These are phyloP conservation scores for Herpetotheres cachinnans DNA, from an alignment of 2,113 vertebrate species.

Conservation along the genomic window DNA sequence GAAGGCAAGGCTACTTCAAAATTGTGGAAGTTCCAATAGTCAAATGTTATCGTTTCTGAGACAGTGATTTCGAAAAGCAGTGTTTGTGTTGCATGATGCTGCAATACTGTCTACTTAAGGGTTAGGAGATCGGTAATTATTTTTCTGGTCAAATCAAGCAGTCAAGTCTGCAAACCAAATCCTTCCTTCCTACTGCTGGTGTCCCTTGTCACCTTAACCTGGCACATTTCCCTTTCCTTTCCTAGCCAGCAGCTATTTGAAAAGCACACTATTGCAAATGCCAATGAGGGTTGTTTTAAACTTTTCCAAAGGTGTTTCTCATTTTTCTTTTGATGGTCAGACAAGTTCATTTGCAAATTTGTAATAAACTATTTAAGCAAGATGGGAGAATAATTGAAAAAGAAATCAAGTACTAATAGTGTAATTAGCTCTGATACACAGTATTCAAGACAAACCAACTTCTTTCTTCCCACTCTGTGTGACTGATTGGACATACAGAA, in stretches of 20 bases:
- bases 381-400: not conserved
- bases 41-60: not conserved
- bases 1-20: not conserved
- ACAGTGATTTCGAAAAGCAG: not conserved
- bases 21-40: not conserved
- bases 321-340: not conserved
- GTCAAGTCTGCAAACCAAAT: not conserved
- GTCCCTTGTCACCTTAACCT: not conserved
- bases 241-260: not conserved
- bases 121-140: not conserved
- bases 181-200: not conserved
- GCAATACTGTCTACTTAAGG: not conserved
- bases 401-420: not conserved
- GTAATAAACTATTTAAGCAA: not conserved
- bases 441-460: not conserved
- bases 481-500: not conserved
- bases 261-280: not conserved
- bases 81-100: not conserved
- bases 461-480: not conserved
- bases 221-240: not conserved
- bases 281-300: not conserved
- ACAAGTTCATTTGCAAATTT: not conserved
- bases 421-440: not conserved
- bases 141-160: constrained; percentile 25
- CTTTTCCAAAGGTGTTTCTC: not conserved